Base-by-base conservation (phyloP, 2,797 vertebrate genomes). In the Gephyroberyx darwinii region DNA sequence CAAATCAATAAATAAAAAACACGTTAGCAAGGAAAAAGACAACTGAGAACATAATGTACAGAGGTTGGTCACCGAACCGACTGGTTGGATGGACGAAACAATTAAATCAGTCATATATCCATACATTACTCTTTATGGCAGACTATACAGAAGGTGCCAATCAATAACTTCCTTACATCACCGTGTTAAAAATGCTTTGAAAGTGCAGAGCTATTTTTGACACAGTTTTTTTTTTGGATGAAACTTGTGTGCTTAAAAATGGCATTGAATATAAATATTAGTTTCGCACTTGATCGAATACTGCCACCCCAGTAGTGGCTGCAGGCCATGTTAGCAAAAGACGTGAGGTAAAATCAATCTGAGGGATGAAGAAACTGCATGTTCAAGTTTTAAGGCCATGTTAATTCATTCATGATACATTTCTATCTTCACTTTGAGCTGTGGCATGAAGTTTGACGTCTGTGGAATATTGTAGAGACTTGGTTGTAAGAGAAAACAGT, bases 1-100 rank as follows among this genome's bases (percentile, higher is more conserved):
- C 48, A 78, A 87, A 77, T 68, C 26, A 85, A 90, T 88, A 89
- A 90, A 90, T 89, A 84, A 87, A 82, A 84, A 89, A 76, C 20
- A 68, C 3, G 62, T 70, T n/a, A 60, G 26, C 65, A 16, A 59
- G 30, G 59, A 26, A 75, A 45, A 72, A 50, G 59, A 62, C 33
- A 50, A 74, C 55, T 51, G 2, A 39, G 50, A 62, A 61, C 37
- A 66, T 67, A 26, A 70, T 50, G 65, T 66, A 69, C 66, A 56
- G 62, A 77, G 61, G 75, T 20, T 52, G 61, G 65, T 59, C 22
- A 76, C 50, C 16, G 71, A 10, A 69, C 16, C 45, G 35, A 76
- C 68, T 55, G 68, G 85, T 63, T 39, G 69, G 53, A 82, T 33
- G 0, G 69, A 77, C 59, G 71, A 72, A 88, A 47, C 69, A 60